Percentiles rank a stretch among this genome's conserved stretches.
phyloP scores from a whole-genome alignment of 2,797 vertebrate species.

The Tinamus major region DNA sequence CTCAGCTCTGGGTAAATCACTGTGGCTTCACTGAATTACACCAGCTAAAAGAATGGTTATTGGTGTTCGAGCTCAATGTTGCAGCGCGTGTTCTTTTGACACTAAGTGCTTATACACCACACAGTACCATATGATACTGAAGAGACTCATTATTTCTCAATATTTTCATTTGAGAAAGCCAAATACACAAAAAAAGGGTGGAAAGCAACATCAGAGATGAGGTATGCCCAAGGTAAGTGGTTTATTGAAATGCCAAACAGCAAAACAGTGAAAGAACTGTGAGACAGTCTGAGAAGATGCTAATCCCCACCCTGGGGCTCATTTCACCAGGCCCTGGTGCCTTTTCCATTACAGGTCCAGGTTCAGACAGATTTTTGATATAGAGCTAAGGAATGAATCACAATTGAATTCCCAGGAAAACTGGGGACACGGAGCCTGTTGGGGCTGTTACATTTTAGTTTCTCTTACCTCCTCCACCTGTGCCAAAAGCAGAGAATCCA shows the following conservation, averaged over 20 bases:
- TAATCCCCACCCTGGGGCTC: not conserved
- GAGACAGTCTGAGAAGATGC: not conserved
- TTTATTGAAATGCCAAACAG: not conserved
- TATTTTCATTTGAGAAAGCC: not conserved
- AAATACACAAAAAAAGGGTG: not conserved
- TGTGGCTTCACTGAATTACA: not conserved
- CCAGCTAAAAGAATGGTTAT: not conserved
- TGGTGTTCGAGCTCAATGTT: not conserved
- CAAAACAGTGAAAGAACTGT: not conserved
- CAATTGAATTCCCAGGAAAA: not conserved
- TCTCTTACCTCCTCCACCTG: slow-evolving; percentile 76
- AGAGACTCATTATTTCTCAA: not conserved
- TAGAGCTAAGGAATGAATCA: not conserved
- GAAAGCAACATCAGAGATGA: not conserved
- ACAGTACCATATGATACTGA: not conserved
- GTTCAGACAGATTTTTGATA: not conserved
- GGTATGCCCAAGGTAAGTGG: not conserved
- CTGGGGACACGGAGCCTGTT: not conserved
- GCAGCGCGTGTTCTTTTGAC: not conserved
- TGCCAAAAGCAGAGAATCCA: slow-evolving; percentile 90
- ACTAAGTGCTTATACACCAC: not conserved
- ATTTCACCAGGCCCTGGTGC: accelerated
- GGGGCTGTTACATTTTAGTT: not conserved
- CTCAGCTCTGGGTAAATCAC: not conserved
- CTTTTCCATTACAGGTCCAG: not conserved